A percentile compares a stretch with the other conserved stretches of the same genome.
Conservation (phyloP, 1,140 invertebrate genomes). For the Archivesica marissinica region DNA sequence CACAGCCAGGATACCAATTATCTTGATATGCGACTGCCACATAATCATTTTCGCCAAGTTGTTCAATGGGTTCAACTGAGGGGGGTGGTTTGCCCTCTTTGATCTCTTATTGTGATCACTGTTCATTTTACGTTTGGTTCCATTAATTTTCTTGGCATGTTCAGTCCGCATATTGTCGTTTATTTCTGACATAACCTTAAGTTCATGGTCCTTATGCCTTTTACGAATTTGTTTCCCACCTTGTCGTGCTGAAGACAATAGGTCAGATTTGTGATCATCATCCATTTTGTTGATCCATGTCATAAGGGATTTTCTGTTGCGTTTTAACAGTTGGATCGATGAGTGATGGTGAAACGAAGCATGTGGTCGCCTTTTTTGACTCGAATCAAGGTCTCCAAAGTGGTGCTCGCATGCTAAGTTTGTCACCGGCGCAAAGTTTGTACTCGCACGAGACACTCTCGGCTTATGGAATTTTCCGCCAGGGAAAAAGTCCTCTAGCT, state of each 20-base stretch:
- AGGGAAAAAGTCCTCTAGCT: not conserved
- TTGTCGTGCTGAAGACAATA: not conserved
- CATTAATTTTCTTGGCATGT: too few relatives aligned
- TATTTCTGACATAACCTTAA: not conserved
- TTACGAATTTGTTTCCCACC: not conserved
- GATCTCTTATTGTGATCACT: too few relatives aligned
- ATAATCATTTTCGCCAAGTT: not conserved
- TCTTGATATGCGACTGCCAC: constrained; percentile 34
- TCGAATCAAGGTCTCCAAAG: too few relatives aligned
- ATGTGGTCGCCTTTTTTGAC: not conserved
- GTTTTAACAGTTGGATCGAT: not conserved
- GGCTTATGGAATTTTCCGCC: not conserved
- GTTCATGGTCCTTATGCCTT: not conserved
- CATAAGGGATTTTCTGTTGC: not conserved
- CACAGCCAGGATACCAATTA: constrained; percentile 36
- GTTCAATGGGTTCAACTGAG: not conserved
- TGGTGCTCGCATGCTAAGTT: constrained; percentile 14
- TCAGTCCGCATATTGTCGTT: not conserved
- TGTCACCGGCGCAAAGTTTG: too few relatives aligned
- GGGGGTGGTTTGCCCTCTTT: not conserved
- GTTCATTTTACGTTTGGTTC: too few relatives aligned
- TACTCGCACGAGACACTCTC: too few relatives aligned
- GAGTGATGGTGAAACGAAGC: not conserved
- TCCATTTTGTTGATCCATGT: not conserved
- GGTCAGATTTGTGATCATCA: not conserved